phyloP scores from a whole-genome alignment of 2,797 vertebrate genomes.

The Mycteria americana region DNA sequence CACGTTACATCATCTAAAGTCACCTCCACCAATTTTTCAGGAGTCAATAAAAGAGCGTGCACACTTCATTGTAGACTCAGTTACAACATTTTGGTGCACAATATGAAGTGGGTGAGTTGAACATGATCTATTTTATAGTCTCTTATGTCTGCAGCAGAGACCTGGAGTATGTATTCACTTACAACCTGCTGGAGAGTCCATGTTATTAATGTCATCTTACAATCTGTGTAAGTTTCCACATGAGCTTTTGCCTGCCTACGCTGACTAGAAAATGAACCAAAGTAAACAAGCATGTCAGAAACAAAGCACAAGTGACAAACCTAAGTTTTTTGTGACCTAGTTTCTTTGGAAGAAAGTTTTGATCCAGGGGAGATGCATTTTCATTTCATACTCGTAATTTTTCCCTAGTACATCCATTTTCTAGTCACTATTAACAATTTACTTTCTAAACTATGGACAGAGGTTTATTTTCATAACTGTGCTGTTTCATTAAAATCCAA shows the following conservation, averaged over 20 bases:
- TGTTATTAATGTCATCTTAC: background rate
- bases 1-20: background rate
- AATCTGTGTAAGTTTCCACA: background rate
- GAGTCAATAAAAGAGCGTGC: background rate
- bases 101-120: background rate
- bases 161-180: background rate
- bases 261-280: conserved; percentile 38
- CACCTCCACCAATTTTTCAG: background rate
- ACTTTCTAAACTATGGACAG: background rate
- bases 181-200: background rate
- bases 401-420: background rate
- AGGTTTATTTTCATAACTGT: background rate
- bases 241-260: conserved; percentile 4
- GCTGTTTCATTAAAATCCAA: background rate
- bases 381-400: background rate
- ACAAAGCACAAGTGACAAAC: background rate
- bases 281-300: background rate
- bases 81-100: background rate
- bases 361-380: background rate
- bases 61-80: background rate
- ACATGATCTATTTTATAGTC: background rate
- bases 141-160: background rate
- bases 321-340: background rate
- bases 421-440: background rate
- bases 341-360: background rate